A percentile compares a stretch with the other conserved stretches of the same genome.
Evolutionary conservation across 2,797 vertebrate species (phyloP).

Genomic region (Clarias pachynema): DNA sequence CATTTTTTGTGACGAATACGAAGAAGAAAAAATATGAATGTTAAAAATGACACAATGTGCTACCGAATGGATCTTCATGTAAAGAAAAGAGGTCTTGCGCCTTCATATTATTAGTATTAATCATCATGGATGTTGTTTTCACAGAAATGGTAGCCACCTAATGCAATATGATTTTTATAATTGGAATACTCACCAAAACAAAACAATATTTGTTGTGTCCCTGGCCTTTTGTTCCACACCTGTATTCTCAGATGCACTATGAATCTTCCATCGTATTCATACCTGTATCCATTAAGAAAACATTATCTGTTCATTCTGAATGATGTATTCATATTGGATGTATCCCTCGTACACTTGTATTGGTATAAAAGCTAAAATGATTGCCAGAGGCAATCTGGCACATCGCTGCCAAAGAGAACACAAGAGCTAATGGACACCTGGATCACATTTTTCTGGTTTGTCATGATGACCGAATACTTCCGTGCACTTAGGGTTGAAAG

Average conservation of each 20-base stretch:
- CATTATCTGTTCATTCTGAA: background rate
- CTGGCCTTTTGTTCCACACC: background rate
- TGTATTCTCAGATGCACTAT: background rate
- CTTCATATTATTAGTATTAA: background rate
- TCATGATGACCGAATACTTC: background rate
- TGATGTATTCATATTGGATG: background rate
- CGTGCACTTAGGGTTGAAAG: constrained; percentile 11
- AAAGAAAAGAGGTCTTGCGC: background rate
- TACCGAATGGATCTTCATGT: background rate
- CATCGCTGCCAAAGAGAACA: background rate
- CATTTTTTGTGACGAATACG: background rate
- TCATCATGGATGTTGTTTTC: background rate
- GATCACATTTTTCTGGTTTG: background rate
- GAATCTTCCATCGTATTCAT: background rate
- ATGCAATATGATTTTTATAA: background rate
- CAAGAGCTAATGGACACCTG: constrained; percentile 8
- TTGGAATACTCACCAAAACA: background rate
- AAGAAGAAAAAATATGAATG: background rate
- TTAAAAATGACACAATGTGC: background rate
- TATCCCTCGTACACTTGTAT: background rate
- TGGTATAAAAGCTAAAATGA: background rate
- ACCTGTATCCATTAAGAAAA: background rate
- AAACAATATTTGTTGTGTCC: background rate
- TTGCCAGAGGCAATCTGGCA: background rate
- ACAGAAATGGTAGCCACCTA: background rate